Conservation (phyloP, 1,140 invertebrate species). For the Adelges cooleyi region DNA sequence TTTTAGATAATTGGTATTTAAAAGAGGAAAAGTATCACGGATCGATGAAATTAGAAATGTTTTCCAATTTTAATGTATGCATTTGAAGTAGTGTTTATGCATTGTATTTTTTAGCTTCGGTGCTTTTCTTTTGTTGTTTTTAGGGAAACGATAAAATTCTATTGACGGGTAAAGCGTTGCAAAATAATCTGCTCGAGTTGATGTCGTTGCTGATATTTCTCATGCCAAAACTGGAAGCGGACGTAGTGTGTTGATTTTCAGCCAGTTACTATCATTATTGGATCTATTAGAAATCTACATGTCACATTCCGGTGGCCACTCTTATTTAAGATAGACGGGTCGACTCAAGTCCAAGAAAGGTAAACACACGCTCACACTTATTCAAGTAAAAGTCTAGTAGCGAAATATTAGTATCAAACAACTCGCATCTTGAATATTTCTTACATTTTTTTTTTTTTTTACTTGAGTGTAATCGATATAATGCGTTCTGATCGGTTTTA, state of each 20-base stretch:
- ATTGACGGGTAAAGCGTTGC: constrained; percentile 83
- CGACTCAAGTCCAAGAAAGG: constrained; percentile 64
- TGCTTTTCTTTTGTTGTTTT: constrained; percentile 36
- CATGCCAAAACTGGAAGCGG: constrained; percentile 76
- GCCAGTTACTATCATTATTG: constrained; percentile 87
- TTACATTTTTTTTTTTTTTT: too few species aligned
- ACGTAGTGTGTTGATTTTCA: constrained; percentile 80
- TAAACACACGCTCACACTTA: constrained; percentile 37
- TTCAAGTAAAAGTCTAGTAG: too few species aligned
- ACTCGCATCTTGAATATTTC: too few species aligned
- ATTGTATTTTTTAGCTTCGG: too few species aligned
- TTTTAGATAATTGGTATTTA: constrained; percentile 76
- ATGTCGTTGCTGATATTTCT: constrained; percentile 92
- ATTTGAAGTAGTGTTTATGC: neutral
- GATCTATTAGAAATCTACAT: constrained; percentile 82
- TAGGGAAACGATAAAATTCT: constrained; percentile 69
- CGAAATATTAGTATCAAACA: too few species aligned
- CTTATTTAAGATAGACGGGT: constrained; percentile 75
- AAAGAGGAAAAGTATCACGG: constrained; percentile 80
- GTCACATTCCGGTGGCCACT: constrained; percentile 52
- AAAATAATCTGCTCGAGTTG: constrained; percentile 90
- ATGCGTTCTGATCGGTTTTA: too few species aligned
- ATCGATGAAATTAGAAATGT: constrained; percentile 69
- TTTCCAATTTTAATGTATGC: constrained; percentile 73
- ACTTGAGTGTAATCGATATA: too few species aligned